phyloP scores from a whole-genome alignment of 1,140 invertebrate species.

The Stenopsyche tienmushanensis region DNA sequence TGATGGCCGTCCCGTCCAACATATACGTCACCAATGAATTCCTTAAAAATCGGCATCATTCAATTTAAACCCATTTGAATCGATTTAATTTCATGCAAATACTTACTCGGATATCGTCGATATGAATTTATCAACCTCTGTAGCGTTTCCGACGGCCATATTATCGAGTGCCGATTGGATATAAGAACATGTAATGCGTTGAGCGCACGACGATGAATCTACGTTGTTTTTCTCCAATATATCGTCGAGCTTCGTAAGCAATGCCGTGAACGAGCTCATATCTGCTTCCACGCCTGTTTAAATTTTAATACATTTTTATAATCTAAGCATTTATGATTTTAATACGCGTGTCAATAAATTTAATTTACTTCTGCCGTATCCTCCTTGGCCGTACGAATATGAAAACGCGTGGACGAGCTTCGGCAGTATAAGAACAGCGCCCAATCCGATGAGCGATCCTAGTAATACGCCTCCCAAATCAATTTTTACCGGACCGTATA shows the following conservation, averaged over 20 bases:
- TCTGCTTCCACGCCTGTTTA: conserved; percentile 63
- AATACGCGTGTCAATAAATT: not conserved
- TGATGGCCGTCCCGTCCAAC: conserved; percentile 72
- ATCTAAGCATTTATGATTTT: not conserved
- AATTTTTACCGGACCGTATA: conserved; percentile 72
- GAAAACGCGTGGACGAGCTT: conserved; percentile 73
- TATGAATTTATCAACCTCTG: conserved; percentile 66
- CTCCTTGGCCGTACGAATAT: conserved; percentile 63
- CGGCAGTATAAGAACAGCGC: conserved; percentile 73
- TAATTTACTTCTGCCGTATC: conserved; percentile 68
- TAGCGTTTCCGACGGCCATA: conserved; percentile 60
- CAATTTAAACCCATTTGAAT: too few relatives aligned
- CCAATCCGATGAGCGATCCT: conserved; percentile 75
- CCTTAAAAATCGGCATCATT: too few relatives aligned
- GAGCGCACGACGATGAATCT: conserved; percentile 76
- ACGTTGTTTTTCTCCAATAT: conserved; percentile 71
- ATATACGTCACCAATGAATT: conserved; percentile 71
- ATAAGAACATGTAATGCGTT: conserved; percentile 74
- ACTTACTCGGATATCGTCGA: conserved; percentile 64
- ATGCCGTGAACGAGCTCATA: conserved; percentile 60
- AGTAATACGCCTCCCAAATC: conserved; percentile 78
- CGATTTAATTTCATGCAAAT: not conserved
- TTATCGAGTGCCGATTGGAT: conserved; percentile 68
- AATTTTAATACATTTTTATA: not conserved
- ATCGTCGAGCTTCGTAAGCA: conserved; percentile 72